Base-by-base conservation (phyloP, 2,113 vertebrate genomes). In the Thalassoma bifasciatum region DNA sequence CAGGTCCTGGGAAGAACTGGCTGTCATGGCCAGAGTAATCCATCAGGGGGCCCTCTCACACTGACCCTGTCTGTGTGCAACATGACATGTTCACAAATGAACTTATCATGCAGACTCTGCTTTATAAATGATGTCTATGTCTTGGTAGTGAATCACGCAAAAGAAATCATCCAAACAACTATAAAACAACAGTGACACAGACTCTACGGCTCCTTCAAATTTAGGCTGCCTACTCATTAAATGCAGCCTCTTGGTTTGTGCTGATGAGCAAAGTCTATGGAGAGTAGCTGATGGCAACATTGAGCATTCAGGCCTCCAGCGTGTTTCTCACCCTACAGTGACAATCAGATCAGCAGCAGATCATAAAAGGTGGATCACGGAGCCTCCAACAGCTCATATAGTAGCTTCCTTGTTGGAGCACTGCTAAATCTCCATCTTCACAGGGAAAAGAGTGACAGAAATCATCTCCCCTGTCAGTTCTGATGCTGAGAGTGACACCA, bases 341-440 rank as follows among this genome's bases (percentile, higher is more conserved):
- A 10, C 0, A 13, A 4, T 16, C 4, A 24, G 30, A 30, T 30
- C 30, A 68, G 8, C 14, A 14, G 10, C 40, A 42, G 14, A 12
- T 13, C 14, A 14, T 4, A 12, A 42, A 42, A 4, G 4, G 40
- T 42, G 11, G 11, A 42, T 14, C 14, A 40, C 38, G 14, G 40
- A 3, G 14, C 40, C 40, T 14, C 14, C 40, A 12, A 40, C 56
- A 58, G 58, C 47, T 34, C 4, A 34, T 34, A 8, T 5, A 11
- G 11, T 21, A 24, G 22, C 4, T 42, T 8, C 2, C 16, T 0
- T 7, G 12, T n/a, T 8, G 1, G 11, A 12, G 0, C 10, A 34
- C 9, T n/a, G 30, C 6, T 30, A 59, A 21, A 34, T 36, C 8
- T 26, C 21, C 37, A 24, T 7, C 42, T 2, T 58, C 2, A n/a